These are phyloP conservation scores for Drosophila bocqueti DNA, from an alignment of 1,140 invertebrate species.

Conservation along the genomic window DNA sequence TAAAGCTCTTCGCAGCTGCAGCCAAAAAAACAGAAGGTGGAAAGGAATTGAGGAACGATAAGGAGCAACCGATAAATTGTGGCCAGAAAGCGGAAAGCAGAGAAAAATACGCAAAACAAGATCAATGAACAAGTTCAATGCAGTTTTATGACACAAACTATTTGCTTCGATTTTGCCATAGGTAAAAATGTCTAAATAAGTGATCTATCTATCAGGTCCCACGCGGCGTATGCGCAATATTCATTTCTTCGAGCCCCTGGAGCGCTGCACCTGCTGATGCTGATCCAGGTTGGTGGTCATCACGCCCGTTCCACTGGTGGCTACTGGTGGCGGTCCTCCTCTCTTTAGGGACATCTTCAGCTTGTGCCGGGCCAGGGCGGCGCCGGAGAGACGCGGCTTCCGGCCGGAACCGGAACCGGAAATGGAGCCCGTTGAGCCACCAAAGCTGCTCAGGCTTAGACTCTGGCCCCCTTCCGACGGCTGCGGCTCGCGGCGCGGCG, in stretches of 20 bases:
- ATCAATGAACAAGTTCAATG: conserved; percentile 66
- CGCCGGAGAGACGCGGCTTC: conserved; percentile 62
- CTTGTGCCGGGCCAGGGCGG: conserved; percentile 64
- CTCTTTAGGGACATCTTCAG: conserved; percentile 79
- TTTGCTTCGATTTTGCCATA: conserved; percentile 29
- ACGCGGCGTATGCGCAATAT: conserved; percentile 65
- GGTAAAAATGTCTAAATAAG: conserved; percentile 27
- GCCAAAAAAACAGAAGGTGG: neutral
- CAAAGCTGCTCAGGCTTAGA: conserved; percentile 36
- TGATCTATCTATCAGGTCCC: conserved; percentile 15
- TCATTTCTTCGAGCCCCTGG: conserved; percentile 56
- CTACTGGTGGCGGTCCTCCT: conserved; percentile 73
- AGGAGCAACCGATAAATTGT: conserved; percentile 28
- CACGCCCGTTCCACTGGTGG: conserved; percentile 61
- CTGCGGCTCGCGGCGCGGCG: conserved; percentile 66
- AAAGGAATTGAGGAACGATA: neutral
- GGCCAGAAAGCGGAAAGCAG: conserved; percentile 34
- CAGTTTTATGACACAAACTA: conserved; percentile 62
- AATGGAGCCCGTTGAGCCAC: conserved; percentile 32
- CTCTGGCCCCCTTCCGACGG: conserved; percentile 39
- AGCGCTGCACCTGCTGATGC: conserved; percentile 34
- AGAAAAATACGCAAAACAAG: conserved; percentile 53
- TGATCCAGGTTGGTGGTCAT: conserved; percentile 74
- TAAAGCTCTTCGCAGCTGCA: conserved; percentile 49
- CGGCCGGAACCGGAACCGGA: conserved; percentile 31